Base-by-base conservation (phyloP, 2,797 vertebrate genomes). In the Gambusia yucatana region DNA sequence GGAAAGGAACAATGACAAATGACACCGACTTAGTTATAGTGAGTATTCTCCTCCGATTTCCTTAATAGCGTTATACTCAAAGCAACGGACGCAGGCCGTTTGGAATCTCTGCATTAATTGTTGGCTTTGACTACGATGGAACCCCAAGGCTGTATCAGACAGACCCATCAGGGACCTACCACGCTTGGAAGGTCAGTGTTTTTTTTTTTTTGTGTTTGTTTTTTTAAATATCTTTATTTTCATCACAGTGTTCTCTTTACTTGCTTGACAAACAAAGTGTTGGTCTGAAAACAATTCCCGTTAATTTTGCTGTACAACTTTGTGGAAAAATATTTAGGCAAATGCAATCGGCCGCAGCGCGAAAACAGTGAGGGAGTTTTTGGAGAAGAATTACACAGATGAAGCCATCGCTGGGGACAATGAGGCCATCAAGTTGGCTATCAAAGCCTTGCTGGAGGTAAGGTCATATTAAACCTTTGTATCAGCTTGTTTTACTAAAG, bases 321-420 rank as follows among this genome's bases (percentile, higher is more conserved):
- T 48, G 43, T 25, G 13, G 2, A 30, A 72, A 22, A 73, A 71
- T 76, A 61, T 61, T 81, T 82, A 96, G 96, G 96, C 96, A 89
- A 97, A 97, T 72, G 96, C 95, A 72, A 97, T 97, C 65, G 95
- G 95, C 67, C 96, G 95, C 17, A 97, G 94, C 81, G 96, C 96
- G 77, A 97, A 97, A 95, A 97, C 95, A 0, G 96, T 96, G 47
- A 93, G 96, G 82, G 95, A 96, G 90, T 96, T 97, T 95, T 92
- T 97, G 90, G 96, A 97, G 93, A 97, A 97, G 90, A 96, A 97
- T 93, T 97, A 96, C 86, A 94, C 95, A n/a, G 94, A 97, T 48
- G 96, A 95, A 88, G 93, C 94, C 83, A 95, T 96, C 77, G 95
- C 95, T 82, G 92, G 94, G 47, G 95, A 96, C 92, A 97, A 93